Percentiles rank a stretch among this genome's conserved stretches.
Conservation (phyloP, 1,140 invertebrate species). For the Colletes gigas region DNA sequence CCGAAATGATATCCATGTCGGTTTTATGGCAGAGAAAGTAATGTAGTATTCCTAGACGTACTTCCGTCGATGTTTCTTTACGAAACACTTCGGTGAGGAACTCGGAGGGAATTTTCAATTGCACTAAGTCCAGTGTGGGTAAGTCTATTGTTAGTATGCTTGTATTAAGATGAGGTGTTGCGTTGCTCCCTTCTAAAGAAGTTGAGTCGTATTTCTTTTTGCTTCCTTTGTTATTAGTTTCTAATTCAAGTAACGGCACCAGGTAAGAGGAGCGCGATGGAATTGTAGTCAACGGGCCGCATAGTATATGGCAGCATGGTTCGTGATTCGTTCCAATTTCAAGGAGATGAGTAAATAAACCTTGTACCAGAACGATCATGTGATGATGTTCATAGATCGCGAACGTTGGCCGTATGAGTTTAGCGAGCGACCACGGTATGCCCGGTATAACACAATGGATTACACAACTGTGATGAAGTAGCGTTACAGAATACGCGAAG, state of each 20-base stretch:
- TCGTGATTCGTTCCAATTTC: conserved; percentile 91
- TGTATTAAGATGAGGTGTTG: conserved; percentile 29
- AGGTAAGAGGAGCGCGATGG: conserved; percentile 83
- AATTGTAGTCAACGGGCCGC: conserved; percentile 82
- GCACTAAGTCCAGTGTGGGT: conserved; percentile 86
- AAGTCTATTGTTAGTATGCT: conserved; percentile 83
- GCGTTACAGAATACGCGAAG: conserved; percentile 91
- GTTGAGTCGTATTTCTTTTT: conserved; percentile 51
- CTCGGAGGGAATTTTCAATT: conserved; percentile 83
- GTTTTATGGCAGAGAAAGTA: conserved; percentile 89
- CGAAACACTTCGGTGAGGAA: conserved; percentile 87
- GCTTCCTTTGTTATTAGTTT: conserved; percentile 32
- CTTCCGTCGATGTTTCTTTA: conserved; percentile 84
- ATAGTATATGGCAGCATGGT: conserved; percentile 89
- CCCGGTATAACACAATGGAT: conserved; percentile 91
- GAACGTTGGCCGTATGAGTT: conserved; percentile 88
- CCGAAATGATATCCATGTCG: conserved; percentile 86
- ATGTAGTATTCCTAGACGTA: conserved; percentile 89
- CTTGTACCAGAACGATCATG: conserved; percentile 89
- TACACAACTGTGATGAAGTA: conserved; percentile 90
- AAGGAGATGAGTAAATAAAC: conserved; percentile 89
- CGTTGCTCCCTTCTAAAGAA: conserved; percentile 52
- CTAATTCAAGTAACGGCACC: conserved; percentile 82
- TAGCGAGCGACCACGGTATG: conserved; percentile 88
- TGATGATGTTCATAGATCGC: conserved; percentile 88